Base-by-base conservation (phyloP, 2,888 invertebrate genomes). In the Dynastes tityus region DNA sequence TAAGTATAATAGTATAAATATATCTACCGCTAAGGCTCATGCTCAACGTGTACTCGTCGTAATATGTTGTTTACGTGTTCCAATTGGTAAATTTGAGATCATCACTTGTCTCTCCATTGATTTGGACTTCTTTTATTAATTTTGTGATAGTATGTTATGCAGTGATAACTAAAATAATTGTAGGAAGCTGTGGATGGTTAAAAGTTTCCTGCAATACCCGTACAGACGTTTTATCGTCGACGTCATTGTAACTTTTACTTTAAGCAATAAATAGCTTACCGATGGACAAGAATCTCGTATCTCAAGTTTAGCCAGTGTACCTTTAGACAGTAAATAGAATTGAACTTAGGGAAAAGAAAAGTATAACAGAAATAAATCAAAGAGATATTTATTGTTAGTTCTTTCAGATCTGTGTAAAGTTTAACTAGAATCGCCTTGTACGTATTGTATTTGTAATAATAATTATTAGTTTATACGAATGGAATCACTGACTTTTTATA, bases 231-330 rank as follows among this genome's bases (percentile, higher is more conserved):
- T 16, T 37, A 37, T 5, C 32, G 32, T 37, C 32, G 32, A 37
- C 32, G 45, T 67, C 22, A 29, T 27, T 16, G 29, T 61, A 55
- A 9, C 4, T 16, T 55, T 55, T 16, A 2, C 16, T 13, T 16
- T 55, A 16, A 16, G 55, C 16, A 16, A 6, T 61, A 61, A 29
- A 5, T 40, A 32, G 65, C 65, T 45, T 37, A 40, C 40, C 65
- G 49, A 22, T 49, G 68, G 51, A 68, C 63, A 29, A 40, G 22
- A 76, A 76, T 76, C 76, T 76, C 76, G 53, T 49, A 58, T 77
- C 77, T 77, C 77, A 77, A 77, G 61, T 70, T 77, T 77, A 70
- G 68, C 70, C 77, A 77, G 67, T 55, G 37, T n/a, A 9, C 27
- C 3, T 11, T 22, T 22, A 40, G 9, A 64, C 9, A 64, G 37